These are phyloP conservation scores for Ryuthela nishihirai DNA, from an alignment of 2,888 invertebrate genomes.

Conservation along the genomic window DNA sequence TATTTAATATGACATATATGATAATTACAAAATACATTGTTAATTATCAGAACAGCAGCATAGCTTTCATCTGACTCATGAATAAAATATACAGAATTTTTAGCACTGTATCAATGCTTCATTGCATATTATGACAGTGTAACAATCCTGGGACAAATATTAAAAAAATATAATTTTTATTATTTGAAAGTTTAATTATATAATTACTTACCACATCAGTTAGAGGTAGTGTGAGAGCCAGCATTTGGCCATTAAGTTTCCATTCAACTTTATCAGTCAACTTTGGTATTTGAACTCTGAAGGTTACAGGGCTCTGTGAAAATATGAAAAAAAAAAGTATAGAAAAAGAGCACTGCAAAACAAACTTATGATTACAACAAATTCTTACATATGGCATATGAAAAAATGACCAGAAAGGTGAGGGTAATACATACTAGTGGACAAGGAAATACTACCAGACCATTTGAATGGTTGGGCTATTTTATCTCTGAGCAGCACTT, in stretches of 20 bases:
- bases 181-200: neutral
- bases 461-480: no score
- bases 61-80: neutral
- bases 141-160: neutral
- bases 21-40: neutral
- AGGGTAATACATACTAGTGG: no score
- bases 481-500: no score
- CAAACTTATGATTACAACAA: no score
- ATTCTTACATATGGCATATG: no score
- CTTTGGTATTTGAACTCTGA: conserved; percentile 77
- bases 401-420: no score
- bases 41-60: neutral
- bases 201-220: conserved; percentile 59
- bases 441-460: no score
- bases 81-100: neutral
- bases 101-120: neutral
- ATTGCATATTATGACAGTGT: no score
- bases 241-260: conserved; percentile 86
- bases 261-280: conserved; percentile 89
- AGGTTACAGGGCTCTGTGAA: conserved; percentile 66
- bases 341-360: neutral
- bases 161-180: neutral
- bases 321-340: neutral
- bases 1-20: no score
- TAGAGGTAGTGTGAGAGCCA: conserved; percentile 71